phyloP scores from a whole-genome alignment of 2,797 vertebrate genomes.

The Mormyrops boulengeri region DNA sequence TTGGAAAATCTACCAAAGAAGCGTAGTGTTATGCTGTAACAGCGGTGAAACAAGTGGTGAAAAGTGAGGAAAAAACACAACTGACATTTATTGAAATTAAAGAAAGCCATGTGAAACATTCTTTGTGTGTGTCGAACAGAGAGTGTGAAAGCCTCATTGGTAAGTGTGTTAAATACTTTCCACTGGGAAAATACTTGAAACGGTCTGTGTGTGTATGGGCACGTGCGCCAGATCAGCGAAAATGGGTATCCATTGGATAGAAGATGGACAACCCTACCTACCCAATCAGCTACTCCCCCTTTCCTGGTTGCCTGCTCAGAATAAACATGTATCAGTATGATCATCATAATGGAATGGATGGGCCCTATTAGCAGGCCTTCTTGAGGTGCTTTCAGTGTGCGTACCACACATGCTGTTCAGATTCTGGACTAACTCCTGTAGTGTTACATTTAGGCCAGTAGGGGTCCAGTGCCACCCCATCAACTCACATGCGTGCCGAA shows the following conservation, averaged over 20 bases:
- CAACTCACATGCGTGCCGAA: neutral
- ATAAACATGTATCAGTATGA: conserved; percentile 14
- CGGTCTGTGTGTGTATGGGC: neutral
- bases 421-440: conserved; percentile 22
- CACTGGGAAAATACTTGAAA: neutral
- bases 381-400: conserved; percentile 24
- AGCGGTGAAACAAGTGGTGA: neutral
- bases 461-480: neutral
- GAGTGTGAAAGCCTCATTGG: neutral
- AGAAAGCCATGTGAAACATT: neutral
- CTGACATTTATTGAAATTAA: neutral
- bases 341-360: conserved; percentile 28
- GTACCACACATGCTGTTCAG: conserved; percentile 29
- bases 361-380: conserved; percentile 29
- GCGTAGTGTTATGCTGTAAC: neutral
- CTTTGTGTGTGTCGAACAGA: neutral
- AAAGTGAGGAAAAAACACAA: neutral
- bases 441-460: conserved; percentile 6
- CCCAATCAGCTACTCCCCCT: no score
- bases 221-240: neutral
- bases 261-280: neutral
- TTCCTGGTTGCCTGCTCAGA: neutral
- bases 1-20: neutral
- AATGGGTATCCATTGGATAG: neutral
- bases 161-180: neutral